Base-by-base conservation (phyloP, 2,888 invertebrate genomes). In the Pelosia muscerda region DNA sequence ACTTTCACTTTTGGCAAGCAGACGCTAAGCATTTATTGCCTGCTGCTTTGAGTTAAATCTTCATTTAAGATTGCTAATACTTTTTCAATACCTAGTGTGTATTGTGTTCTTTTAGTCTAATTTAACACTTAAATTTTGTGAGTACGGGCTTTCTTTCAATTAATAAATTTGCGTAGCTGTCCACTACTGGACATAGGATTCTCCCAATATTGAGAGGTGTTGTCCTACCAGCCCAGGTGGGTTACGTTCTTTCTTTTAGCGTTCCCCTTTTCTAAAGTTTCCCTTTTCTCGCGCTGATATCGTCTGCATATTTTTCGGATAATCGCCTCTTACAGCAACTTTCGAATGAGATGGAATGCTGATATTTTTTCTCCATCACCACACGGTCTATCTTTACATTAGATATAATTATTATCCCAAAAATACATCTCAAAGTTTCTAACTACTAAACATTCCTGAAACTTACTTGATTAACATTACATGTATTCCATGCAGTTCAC, bases 401-500 rank as follows among this genome's bases (percentile, higher is more conserved):
- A 34, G 34, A 42, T 3, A 0, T 4, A 5, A 19, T 8, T 19
- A 8, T 19, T 19, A 11, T 58, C 22, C 22, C 11, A 22, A 31
- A 58, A n/a, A 57, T 10, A 58, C 22, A 13, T 31, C 28, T 31
- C 13, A 13, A 59, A 5, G 8, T 23, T 23, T 55, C 6, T 49
- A 28, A 22, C 28, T 55, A 5, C 54, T n/a, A 23, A 10, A 55
- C 25, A 25, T 4, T 55, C 25, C 15, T 55, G n/a, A 19, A 55
- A 83, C 93, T 91, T 86, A 94, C 94, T 90, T 91, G 69, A 91
- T 76, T 23, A 92, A 75, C 53, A 81, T 76, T 4, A 86, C 74
- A 71, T 94, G 91, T 31, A 87, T 86, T 23, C 63, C 66, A 71
- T 93, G 92, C 25, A 93, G 74, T 62, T 91, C 83, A 6, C 73